These are phyloP conservation scores for Mobula hypostoma DNA, from an alignment of 2,113 vertebrate genomes.

Conservation along the genomic window DNA sequence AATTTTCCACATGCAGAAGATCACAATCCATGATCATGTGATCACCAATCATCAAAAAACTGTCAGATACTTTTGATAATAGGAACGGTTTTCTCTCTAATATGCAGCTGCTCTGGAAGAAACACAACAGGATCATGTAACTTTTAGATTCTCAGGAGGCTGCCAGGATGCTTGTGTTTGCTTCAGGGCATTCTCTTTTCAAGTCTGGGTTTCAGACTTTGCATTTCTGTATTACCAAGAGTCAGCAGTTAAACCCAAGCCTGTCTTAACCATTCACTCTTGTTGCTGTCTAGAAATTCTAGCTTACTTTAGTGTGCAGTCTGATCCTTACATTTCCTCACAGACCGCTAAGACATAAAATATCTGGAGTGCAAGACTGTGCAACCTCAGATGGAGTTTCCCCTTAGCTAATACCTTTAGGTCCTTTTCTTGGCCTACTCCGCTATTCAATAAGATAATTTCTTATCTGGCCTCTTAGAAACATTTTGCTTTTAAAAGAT, in stretches of 20 bases:
- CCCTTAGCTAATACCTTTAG: neutral
- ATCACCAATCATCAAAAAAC: neutral
- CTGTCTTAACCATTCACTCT: neutral
- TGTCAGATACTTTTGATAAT: too few relatives aligned
- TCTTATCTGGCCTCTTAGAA: too few relatives aligned
- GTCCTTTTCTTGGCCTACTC: neutral
- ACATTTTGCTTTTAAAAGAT: too few relatives aligned
- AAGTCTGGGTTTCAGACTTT: neutral
- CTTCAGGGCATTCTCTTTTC: neutral
- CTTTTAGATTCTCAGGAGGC: neutral
- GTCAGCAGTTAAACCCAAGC: neutral
- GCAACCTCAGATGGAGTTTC: neutral
- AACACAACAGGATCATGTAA: neutral
- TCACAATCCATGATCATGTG: neutral
- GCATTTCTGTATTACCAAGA: neutral
- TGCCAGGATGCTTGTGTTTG: neutral
- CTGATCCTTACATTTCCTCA: neutral
- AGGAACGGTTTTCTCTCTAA: neutral
- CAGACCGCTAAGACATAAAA: neutral
- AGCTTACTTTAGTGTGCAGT: neutral
- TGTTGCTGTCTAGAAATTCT: neutral
- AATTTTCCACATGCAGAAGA: neutral
- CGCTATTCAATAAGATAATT: too few relatives aligned
- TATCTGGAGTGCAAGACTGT: neutral
- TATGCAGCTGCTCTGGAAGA: neutral